Evolutionary conservation across 2,797 vertebrate species (phyloP).

Genomic region (Sebastes umbrosus): DNA sequence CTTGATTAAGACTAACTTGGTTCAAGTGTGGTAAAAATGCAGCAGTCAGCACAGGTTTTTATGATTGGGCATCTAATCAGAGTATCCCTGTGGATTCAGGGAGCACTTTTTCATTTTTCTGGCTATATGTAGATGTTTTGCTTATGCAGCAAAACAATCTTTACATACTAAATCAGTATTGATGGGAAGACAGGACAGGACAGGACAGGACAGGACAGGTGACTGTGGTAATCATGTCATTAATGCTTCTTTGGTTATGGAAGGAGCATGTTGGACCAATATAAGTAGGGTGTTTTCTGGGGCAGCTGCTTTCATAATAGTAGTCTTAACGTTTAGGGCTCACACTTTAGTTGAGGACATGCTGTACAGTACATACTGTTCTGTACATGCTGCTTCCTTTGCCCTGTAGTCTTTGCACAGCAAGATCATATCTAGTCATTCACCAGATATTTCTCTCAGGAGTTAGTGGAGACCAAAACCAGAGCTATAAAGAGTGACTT

Average conservation of each 20-base stretch:
- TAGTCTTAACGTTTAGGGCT: background rate
- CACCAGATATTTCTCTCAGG: background rate
- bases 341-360: background rate
- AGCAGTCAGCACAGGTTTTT: slow-evolving; percentile 56
- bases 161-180: slow-evolving; percentile 1
- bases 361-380: background rate
- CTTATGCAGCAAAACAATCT: slow-evolving; percentile 17
- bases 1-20: slow-evolving; percentile 44
- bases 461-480: background rate
- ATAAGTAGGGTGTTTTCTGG: background rate
- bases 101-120: slow-evolving; percentile 7
- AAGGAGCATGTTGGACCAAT: background rate
- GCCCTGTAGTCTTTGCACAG: background rate
- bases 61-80: slow-evolving; percentile 50
- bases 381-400: background rate
- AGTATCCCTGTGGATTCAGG: slow-evolving; percentile 20
- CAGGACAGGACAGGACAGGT: background rate
- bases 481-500: background rate
- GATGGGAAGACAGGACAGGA: background rate
- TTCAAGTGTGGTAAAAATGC: slow-evolving; percentile 40
- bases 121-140: slow-evolving; percentile 32
- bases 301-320: background rate
- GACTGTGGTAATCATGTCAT: slow-evolving; percentile 4
- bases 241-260: background rate
- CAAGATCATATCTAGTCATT: background rate